Percentiles rank a stretch among this genome's conserved stretches.
These are phyloP conservation scores for Nudaria mundana DNA, from an alignment of 2,888 invertebrate genomes.

Conservation along the genomic window DNA sequence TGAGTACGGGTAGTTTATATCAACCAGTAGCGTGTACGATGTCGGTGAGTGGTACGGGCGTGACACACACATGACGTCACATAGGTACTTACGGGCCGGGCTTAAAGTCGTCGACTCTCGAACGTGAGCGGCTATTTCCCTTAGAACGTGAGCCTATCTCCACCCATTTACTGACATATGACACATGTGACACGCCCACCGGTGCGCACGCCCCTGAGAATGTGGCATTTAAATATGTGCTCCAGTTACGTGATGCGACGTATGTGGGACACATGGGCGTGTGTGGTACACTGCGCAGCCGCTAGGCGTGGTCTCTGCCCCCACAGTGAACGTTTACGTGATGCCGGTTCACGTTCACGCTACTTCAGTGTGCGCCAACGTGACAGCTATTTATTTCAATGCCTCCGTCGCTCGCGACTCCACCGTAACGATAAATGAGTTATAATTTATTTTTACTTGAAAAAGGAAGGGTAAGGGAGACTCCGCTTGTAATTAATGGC, in stretches of 20 bases:
- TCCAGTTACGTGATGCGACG: conserved; percentile 55
- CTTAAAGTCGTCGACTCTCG: conserved; percentile 24
- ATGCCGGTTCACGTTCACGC: conserved; percentile 47
- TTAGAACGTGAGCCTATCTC: conserved; percentile 43
- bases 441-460: conserved; percentile 80
- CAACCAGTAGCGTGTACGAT: conserved; percentile 2
- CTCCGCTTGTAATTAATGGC: conserved; percentile 71
- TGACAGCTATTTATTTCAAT: conserved; percentile 68
- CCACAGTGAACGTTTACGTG: conserved; percentile 56
- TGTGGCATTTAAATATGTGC: conserved; percentile 53
- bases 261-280: conserved; percentile 61
- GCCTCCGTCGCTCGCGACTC: conserved; percentile 45
- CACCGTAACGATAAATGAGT: conserved; percentile 73
- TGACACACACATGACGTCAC: conserved; percentile 21
- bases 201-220: conserved; percentile 50
- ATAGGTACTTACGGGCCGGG: conserved; percentile 17
- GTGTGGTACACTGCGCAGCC: conserved; percentile 64
- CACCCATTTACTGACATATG: conserved; percentile 49
- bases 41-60: conserved; percentile 27
- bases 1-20: conserved; percentile 14
- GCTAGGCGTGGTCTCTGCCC: conserved; percentile 60
- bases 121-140: conserved; percentile 36
- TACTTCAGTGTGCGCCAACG: conserved; percentile 54
- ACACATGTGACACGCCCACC: conserved; percentile 61
- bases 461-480: conserved; percentile 72